A percentile compares a stretch with the other conserved stretches of the same genome.
Evolutionary conservation across 2,888 invertebrate genomes (phyloP).

Genomic region (Orthonychiurus folsomi): DNA sequence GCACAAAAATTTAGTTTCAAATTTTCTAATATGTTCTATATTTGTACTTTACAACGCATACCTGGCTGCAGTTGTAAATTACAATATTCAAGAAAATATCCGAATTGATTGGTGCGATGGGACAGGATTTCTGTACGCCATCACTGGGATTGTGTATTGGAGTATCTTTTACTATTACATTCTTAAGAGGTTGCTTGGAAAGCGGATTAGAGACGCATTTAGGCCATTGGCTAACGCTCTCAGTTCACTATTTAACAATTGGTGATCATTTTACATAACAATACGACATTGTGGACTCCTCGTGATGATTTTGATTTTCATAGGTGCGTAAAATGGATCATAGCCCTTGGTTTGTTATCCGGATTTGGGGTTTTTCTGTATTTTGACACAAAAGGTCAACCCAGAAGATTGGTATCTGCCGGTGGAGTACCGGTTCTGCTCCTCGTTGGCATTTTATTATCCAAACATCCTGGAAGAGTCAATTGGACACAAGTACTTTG

Average conservation of each 20-base stretch:
- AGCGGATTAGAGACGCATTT: conserved; percentile 36
- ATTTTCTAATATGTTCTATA: background rate
- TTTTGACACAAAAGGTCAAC: conserved; percentile 54
- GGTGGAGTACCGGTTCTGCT: conserved; percentile 58
- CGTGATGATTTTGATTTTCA: background rate
- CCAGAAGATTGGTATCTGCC: conserved; percentile 58
- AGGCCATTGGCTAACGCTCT: conserved; percentile 11
- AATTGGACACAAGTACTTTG: conserved; percentile 71
- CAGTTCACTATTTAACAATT: conserved; percentile 7
- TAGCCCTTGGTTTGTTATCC: conserved; percentile 41
- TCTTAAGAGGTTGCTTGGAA: conserved; percentile 52
- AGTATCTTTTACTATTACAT: conserved; percentile 56
- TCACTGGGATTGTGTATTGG: conserved; percentile 54
- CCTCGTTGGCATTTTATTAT: conserved; percentile 55
- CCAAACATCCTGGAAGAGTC: conserved; percentile 51
- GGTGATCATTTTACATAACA: conserved; percentile 10
- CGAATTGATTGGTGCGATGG: conserved; percentile 53
- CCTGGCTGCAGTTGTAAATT: conserved; percentile 24
- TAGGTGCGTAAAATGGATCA: conserved; percentile 16
- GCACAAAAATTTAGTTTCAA: background rate
- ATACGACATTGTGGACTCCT: background rate
- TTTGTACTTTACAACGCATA: conserved; percentile 27
- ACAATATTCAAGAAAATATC: conserved; percentile 19
- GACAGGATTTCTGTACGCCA: conserved; percentile 61
- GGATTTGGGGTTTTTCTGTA: conserved; percentile 54